These are phyloP conservation scores for Myodes glareolus DNA, from an alignment of 2,113 vertebrate genomes.

Conservation along the genomic window DNA sequence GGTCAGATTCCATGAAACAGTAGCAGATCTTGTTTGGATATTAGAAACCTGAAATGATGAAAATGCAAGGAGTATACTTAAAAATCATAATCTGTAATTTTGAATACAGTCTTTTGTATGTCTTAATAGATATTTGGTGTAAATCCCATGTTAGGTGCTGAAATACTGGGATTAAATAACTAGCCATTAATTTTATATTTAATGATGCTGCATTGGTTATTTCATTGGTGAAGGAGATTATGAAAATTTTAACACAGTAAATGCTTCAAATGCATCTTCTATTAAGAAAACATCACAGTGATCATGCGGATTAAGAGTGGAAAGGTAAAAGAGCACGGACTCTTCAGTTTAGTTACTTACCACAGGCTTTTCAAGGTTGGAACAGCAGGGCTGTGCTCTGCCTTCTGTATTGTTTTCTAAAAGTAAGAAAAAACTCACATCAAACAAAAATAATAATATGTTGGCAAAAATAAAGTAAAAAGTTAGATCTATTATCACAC, in stretches of 20 bases:
- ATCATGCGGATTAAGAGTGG: background rate
- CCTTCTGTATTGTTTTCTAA: constrained; percentile 86
- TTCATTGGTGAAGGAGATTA: constrained; percentile 25
- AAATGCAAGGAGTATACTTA: constrained; percentile 32
- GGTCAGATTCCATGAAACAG: constrained; percentile 88
- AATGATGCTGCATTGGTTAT: background rate
- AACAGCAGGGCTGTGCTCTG: constrained; percentile 81
- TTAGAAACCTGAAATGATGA: constrained; percentile 86
- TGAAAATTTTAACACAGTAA: background rate
- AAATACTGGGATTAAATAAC: background rate
- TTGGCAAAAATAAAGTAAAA: constrained; percentile 50
- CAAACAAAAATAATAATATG: constrained; percentile 65
- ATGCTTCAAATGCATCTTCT: background rate
- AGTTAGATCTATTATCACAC: constrained; percentile 56
- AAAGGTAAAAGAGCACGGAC: constrained; percentile 42
- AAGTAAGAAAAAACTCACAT: constrained; percentile 67
- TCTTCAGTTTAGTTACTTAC: constrained; percentile 84
- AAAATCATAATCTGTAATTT: constrained; percentile 46
- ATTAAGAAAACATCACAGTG: background rate
- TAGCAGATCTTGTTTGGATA: constrained; percentile 87
- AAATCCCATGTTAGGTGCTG: background rate
- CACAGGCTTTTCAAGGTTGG: constrained; percentile 85
- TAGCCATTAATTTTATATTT: constrained; percentile 2
- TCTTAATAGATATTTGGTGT: background rate
- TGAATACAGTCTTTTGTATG: constrained; percentile 8